Conservation (phyloP, 1,140 invertebrate genomes). For the Zaprionus nigranus region DNA sequence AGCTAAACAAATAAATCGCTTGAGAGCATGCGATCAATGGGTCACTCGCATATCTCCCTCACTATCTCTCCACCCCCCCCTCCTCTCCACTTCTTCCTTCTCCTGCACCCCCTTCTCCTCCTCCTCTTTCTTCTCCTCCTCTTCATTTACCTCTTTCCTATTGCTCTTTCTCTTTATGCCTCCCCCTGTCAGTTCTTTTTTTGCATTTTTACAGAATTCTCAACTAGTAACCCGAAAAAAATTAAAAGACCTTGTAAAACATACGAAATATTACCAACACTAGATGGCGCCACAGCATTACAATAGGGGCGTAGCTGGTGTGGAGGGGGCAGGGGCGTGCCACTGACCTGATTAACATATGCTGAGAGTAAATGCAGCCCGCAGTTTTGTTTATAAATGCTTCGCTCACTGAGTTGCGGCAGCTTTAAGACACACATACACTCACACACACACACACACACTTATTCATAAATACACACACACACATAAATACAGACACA, state of each 20-base stretch:
- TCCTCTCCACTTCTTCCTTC: too few relatives aligned
- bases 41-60: not conserved
- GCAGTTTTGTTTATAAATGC: conserved; percentile 59
- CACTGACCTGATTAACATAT: conserved; percentile 76
- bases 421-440: conserved; percentile 42
- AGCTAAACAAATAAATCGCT: conserved; percentile 67
- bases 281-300: conserved; percentile 11
- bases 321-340: conserved; percentile 33
- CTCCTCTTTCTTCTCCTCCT: not conserved
- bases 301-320: conserved; percentile 19
- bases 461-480: conserved; percentile 10
- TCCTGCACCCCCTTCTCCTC: too few relatives aligned
- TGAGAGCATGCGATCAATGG: conserved; percentile 30
- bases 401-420: conserved; percentile 24
- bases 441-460: conserved; percentile 9
- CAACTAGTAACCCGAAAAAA: conserved; percentile 22
- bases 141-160: not conserved
- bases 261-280: not conserved
- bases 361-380: conserved; percentile 33
- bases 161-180: conserved; percentile 14
- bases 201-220: too few relatives aligned
- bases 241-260: not conserved
- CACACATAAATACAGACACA: conserved; percentile 29
- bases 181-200: not conserved
- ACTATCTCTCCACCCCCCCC: not conserved